phyloP scores from a whole-genome alignment of 2,113 vertebrate species.

The Dryoscopus gambensis region DNA sequence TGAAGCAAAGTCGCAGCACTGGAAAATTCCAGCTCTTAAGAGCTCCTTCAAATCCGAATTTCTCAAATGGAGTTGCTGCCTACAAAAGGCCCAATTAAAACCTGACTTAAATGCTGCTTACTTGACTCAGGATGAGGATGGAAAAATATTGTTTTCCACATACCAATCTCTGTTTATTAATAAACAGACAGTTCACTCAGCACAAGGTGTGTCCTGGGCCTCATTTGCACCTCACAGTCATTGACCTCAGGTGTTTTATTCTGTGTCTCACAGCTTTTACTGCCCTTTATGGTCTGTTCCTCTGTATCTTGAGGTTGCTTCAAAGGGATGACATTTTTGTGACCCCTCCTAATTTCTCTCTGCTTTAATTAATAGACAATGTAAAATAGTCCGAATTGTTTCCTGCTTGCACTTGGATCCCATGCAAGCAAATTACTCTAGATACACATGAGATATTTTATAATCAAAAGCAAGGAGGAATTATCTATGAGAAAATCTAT shows the following conservation, averaged over 20 bases:
- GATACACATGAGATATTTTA: conserved; percentile 9
- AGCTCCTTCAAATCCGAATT: background rate
- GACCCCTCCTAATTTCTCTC: background rate
- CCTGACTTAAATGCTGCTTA: background rate
- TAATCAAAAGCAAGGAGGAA: background rate
- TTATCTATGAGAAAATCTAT: conserved; percentile 38
- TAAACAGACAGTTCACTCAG: background rate
- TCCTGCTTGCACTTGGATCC: conserved; percentile 3
- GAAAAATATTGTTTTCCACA: background rate
- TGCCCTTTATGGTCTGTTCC: background rate
- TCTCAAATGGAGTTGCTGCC: background rate
- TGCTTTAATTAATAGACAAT: conserved; percentile 3
- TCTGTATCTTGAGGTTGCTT: background rate
- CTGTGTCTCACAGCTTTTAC: background rate
- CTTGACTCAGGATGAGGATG: background rate
- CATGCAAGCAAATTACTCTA: conserved; percentile 4
- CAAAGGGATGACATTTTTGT: conserved; percentile 6
- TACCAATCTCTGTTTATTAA: background rate
- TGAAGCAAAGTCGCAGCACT: conserved; percentile 1
- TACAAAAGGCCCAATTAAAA: background rate
- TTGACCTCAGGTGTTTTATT: background rate
- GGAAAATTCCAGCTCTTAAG: conserved; percentile 26
- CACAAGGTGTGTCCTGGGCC: background rate
- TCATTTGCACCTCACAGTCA: background rate
- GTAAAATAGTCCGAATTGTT: background rate